Conservation (phyloP, 2,888 invertebrate genomes). For the Octonoba sinensis region DNA sequence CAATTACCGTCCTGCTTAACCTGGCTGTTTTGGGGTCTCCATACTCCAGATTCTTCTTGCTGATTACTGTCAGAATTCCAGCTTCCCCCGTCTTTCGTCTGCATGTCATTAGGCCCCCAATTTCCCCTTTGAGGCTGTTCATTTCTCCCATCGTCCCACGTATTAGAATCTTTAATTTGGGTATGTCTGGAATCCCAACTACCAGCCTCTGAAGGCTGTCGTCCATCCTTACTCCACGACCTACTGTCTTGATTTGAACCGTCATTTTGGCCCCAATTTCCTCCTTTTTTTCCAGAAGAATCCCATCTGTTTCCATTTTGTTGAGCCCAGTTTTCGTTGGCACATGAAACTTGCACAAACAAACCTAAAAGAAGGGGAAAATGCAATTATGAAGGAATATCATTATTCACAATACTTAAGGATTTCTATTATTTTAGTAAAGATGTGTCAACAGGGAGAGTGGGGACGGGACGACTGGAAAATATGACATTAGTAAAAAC, state of each 20-base stretch:
- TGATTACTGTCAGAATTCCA: conserved; percentile 11
- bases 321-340: conserved; percentile 11
- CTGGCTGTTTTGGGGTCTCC: background rate
- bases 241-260: too few species aligned
- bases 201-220: background rate
- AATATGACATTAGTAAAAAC: too few species aligned
- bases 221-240: background rate
- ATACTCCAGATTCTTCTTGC: background rate
- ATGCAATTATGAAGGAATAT: too few species aligned
- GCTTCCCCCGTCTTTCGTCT: conserved; percentile 5
- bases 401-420: too few species aligned
- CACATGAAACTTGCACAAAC: background rate
- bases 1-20: background rate
- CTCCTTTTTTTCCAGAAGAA: background rate
- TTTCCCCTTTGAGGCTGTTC: background rate
- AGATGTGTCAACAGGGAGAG: too few species aligned
- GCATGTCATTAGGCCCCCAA: conserved; percentile 24
- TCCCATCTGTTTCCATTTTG: conserved; percentile 20
- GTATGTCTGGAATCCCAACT: background rate
- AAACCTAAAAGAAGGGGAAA: too few species aligned
- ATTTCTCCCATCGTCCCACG: conserved; percentile 3
- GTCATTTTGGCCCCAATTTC: conserved; percentile 3
- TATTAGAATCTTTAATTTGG: background rate
- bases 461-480: too few species aligned
- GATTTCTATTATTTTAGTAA: too few species aligned